A percentile compares a stretch with the other conserved stretches of the same genome.
phyloP scores from a whole-genome alignment of 2,113 vertebrate genomes.

The Lanius collurio region DNA sequence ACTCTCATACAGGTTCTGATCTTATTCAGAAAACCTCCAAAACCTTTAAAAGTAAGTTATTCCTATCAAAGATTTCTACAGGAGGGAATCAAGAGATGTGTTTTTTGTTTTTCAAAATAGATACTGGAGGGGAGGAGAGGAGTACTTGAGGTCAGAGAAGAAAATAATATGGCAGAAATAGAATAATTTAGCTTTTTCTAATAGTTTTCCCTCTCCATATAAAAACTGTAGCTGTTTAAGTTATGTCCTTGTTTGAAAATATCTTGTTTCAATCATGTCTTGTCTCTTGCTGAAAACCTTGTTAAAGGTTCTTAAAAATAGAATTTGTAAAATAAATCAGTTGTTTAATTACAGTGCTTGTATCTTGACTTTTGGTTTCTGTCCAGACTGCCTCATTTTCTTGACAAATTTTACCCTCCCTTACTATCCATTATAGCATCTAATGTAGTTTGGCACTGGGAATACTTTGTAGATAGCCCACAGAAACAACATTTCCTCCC shows the following conservation, averaged over 20 bases:
- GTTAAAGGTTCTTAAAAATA: not conserved
- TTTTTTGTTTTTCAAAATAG: not conserved
- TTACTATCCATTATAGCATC: not conserved
- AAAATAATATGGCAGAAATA: not conserved
- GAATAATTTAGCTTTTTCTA: not conserved
- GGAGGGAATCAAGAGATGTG: not conserved
- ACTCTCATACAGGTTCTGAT: not conserved
- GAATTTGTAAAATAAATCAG: not conserved
- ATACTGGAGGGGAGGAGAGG: accelerated
- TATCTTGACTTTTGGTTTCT: not conserved
- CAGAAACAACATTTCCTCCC: not conserved
- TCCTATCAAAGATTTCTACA: not conserved
- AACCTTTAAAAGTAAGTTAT: not conserved
- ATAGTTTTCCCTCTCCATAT: not conserved
- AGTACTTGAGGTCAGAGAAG: not conserved
- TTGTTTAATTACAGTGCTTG: not conserved
- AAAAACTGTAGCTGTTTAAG: not conserved
- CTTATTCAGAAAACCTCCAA: not conserved
- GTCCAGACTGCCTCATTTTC: not conserved
- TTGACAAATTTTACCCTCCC: not conserved
- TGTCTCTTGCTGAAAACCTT: not conserved
- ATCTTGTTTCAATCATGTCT: not conserved
- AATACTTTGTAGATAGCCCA: not conserved
- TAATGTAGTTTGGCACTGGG: not conserved
- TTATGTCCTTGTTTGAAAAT: not conserved